Conservation (phyloP, 1,140 invertebrate genomes). For the Penaeus japonicus region DNA sequence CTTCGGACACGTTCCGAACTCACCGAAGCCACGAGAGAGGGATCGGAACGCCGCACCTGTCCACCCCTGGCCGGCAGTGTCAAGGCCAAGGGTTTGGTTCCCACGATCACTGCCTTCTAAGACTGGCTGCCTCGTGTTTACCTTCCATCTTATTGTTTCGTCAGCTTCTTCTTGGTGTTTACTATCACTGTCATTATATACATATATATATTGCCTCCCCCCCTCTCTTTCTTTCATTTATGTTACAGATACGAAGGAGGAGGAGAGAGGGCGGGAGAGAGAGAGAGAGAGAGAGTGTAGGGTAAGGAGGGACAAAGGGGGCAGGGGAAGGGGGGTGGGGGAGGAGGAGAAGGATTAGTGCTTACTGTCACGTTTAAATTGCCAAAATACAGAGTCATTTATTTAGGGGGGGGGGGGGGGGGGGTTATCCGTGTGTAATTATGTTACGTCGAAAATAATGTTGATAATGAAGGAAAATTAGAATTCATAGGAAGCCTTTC, state of each 20-base stretch:
- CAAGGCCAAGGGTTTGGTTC: conserved; percentile 36
- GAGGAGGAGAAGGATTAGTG: background rate
- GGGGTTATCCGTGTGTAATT: no score
- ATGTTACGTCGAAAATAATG: no score
- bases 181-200: no score
- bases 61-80: conserved; percentile 25
- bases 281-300: background rate
- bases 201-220: background rate
- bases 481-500: no score
- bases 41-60: conserved; percentile 26
- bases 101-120: conserved; percentile 2
- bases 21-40: background rate
- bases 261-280: background rate
- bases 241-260: background rate
- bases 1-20: background rate
- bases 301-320: background rate
- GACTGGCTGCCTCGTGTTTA: conserved; percentile 7
- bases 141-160: background rate
- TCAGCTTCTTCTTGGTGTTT: no score
- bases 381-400: background rate
- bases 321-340: background rate
- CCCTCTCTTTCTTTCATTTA: background rate
- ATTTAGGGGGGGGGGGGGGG: no score
- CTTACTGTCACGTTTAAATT: background rate
- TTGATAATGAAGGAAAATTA: no score